phyloP scores from a whole-genome alignment of 2,888 invertebrate genomes.

The Athalia circularis region DNA sequence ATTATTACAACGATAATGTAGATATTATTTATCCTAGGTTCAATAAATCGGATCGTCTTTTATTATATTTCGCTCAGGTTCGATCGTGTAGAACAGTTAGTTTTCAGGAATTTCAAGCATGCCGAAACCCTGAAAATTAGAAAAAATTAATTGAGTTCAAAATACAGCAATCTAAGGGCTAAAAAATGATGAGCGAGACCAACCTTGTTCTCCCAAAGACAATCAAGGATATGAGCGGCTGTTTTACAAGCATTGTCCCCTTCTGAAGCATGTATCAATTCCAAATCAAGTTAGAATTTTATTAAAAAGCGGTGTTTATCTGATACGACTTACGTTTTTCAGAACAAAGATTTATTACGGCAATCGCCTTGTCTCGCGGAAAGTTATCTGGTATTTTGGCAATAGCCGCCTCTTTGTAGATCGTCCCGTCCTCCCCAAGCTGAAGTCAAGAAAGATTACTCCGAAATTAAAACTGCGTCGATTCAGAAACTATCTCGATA shows the following conservation, averaged over 20 bases:
- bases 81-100: too few species aligned
- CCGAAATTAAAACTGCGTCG: background rate
- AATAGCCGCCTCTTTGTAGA: background rate
- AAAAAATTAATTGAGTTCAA: too few species aligned
- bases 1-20: too few species aligned
- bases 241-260: background rate
- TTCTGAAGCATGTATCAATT: conserved; percentile 4
- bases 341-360: conserved; percentile 7
- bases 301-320: background rate
- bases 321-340: conserved; percentile 2
- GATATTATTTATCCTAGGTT: too few species aligned
- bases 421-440: conserved; percentile 5
- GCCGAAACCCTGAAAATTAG: too few species aligned
- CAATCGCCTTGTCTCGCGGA: background rate
- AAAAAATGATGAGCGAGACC: background rate
- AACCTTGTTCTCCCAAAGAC: conserved; percentile 19
- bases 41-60: too few species aligned
- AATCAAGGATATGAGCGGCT: conserved; percentile 2
- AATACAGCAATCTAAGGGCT: background rate
- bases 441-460: background rate
- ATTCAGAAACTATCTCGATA: background rate
- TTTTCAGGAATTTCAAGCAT: too few species aligned
- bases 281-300: background rate
- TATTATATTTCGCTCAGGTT: too few species aligned
- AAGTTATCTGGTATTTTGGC: background rate